Percentiles rank a stretch among this genome's conserved stretches.
Evolutionary conservation across 2,113 vertebrate genomes (phyloP).

Genomic region (Spizaetus ornatus): DNA sequence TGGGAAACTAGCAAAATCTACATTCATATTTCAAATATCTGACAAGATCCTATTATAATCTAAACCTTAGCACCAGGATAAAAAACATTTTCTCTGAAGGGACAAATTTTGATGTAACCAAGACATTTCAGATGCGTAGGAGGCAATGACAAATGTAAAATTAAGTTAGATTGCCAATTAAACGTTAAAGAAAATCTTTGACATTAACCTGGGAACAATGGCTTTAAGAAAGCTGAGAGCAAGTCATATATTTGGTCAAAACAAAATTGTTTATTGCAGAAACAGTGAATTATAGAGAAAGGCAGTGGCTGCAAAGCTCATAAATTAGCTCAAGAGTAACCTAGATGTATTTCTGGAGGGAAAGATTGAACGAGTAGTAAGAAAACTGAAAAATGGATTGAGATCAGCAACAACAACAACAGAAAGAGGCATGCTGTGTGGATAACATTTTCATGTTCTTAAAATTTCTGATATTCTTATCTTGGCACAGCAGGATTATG

Average conservation of each 20-base stretch:
- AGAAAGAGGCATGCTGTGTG: neutral
- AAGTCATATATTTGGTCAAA: neutral
- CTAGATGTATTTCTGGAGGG: neutral
- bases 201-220: neutral
- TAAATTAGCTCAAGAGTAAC: neutral
- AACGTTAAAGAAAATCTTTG: neutral
- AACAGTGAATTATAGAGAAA: neutral
- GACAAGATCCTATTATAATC: neutral
- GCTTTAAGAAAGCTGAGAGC: neutral
- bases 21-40: neutral
- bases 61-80: neutral
- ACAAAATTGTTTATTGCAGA: neutral
- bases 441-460: neutral
- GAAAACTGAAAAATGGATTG: neutral
- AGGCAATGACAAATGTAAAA: neutral
- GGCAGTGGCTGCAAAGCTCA: neutral
- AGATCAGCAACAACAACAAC: neutral
- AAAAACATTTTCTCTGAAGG: neutral
- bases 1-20: neutral
- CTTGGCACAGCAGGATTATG: neutral
- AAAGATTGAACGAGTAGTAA: neutral
- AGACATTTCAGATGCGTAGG: neutral
- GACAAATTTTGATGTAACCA: neutral
- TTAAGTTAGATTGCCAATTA: neutral
- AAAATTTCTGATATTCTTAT: constrained; percentile 22